Percentiles rank a stretch among this genome's conserved stretches.
These are phyloP conservation scores for Drosophila anomelani DNA, from an alignment of 2,888 invertebrate genomes.

Conservation along the genomic window DNA sequence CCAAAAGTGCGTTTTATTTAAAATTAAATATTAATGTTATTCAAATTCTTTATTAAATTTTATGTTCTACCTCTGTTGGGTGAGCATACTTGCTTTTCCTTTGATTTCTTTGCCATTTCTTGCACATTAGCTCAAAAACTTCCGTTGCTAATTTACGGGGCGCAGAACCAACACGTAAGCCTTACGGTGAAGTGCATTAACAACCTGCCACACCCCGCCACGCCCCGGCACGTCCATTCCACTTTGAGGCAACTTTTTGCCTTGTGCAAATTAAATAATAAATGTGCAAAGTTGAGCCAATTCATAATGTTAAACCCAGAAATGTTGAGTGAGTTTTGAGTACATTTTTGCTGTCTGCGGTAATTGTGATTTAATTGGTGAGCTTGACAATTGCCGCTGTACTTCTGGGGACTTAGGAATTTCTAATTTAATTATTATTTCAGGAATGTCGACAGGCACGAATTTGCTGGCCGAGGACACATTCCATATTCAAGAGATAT, in stretches of 20 bases:
- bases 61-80: slow-evolving; percentile 25
- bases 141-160: slow-evolving; percentile 58
- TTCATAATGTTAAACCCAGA: slow-evolving; percentile 40
- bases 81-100: slow-evolving; percentile 18
- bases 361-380: slow-evolving; percentile 42
- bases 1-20: background rate
- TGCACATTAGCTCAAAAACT: slow-evolving; percentile 58
- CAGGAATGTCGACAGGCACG: background rate
- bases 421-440: slow-evolving; percentile 11
- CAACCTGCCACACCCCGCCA: slow-evolving; percentile 14
- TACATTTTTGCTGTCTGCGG: slow-evolving; percentile 24
- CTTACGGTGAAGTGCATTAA: slow-evolving; percentile 49
- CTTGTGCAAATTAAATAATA: slow-evolving; percentile 56
- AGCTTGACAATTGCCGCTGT: slow-evolving; percentile 17
- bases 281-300: slow-evolving; percentile 42
- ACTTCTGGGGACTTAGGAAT: background rate
- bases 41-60: background rate
- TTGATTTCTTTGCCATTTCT: slow-evolving; percentile 52
- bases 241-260: slow-evolving; percentile 40
- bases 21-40: background rate
- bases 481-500: background rate
- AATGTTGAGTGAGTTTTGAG: slow-evolving; percentile 37
- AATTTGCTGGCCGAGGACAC: background rate
- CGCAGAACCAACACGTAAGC: slow-evolving; percentile 21
- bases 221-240: background rate